Evolutionary conservation across 2,113 vertebrate species (phyloP).

Genomic region (Scalopus aquaticus): DNA sequence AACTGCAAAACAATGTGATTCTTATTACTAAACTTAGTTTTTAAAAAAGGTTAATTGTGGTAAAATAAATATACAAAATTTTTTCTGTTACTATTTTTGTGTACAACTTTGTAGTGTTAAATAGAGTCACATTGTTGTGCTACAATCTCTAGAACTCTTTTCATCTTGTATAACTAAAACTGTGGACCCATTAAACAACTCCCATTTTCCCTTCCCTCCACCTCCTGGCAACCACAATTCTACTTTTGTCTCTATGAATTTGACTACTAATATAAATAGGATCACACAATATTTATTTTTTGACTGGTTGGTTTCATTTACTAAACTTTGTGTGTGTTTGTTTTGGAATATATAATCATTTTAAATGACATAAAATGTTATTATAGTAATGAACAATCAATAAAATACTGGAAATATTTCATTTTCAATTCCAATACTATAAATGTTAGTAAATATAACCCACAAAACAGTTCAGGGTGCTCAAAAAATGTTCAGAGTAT

Average conservation of each 20-base stretch:
- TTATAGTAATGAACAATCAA: not conserved
- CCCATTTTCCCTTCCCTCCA: too few relatives aligned
- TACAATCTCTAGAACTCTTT: not conserved
- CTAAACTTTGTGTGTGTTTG: not conserved
- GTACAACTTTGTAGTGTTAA: not conserved
- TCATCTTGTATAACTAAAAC: not conserved
- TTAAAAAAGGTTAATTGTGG: not conserved
- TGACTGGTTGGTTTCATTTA: not conserved
- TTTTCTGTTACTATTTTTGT: not conserved
- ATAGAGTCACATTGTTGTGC: not conserved
- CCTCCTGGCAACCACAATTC: not conserved
- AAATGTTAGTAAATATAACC: not conserved
- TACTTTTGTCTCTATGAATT: not conserved
- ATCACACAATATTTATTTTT: not conserved
- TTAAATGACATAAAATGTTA: not conserved
- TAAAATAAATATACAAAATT: constrained; percentile 9
- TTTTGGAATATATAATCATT: not conserved
- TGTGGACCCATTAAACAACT: not conserved
- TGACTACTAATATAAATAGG: not conserved
- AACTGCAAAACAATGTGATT: not conserved
- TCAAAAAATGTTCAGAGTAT: not conserved
- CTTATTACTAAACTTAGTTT: not conserved
- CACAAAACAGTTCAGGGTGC: not conserved
- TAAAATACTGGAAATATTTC: not conserved
- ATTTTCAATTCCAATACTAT: not conserved